Conservation (phyloP, 1,140 invertebrate species). For the Adelges cooleyi region DNA sequence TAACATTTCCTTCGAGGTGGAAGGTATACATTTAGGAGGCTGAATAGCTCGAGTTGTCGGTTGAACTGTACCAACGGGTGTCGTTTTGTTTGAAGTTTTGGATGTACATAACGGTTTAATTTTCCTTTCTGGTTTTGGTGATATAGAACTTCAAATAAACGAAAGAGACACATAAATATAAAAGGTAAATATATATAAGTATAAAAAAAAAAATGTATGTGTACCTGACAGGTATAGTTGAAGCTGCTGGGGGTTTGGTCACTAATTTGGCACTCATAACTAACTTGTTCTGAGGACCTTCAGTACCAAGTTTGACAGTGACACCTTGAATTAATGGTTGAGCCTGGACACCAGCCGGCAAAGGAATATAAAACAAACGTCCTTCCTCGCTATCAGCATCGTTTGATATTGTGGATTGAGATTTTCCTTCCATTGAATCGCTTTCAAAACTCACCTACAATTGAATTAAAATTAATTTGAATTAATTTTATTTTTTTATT, state of each 20-base stretch:
- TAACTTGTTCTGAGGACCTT: constrained; percentile 51
- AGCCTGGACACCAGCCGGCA: constrained; percentile 43
- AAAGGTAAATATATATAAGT: neutral
- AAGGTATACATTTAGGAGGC: constrained; percentile 24
- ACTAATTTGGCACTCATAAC: constrained; percentile 55
- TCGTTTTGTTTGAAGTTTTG: neutral
- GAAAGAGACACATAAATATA: neutral
- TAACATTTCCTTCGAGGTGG: constrained; percentile 4
- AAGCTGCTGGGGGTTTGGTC: constrained; percentile 46
- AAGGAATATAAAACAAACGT: constrained; percentile 57
- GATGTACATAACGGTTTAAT: constrained; percentile 31
- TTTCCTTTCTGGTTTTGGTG: constrained; percentile 32
- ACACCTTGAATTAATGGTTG: constrained; percentile 51
- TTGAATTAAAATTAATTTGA: neutral
- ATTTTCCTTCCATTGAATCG: constrained; percentile 39
- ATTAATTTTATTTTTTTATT: neutral
- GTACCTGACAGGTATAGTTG: constrained; percentile 11
- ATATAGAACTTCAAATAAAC: constrained; percentile 6
- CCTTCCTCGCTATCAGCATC: constrained; percentile 41
- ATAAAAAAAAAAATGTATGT: too few relatives aligned
- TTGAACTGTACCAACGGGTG: constrained; percentile 43
- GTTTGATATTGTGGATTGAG: constrained; percentile 39
- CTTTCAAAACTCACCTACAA: constrained; percentile 31
- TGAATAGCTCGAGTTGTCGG: constrained; percentile 41
- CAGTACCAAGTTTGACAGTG: constrained; percentile 52